phyloP scores from a whole-genome alignment of 2,113 vertebrate species.

The Coptodon rendalli region DNA sequence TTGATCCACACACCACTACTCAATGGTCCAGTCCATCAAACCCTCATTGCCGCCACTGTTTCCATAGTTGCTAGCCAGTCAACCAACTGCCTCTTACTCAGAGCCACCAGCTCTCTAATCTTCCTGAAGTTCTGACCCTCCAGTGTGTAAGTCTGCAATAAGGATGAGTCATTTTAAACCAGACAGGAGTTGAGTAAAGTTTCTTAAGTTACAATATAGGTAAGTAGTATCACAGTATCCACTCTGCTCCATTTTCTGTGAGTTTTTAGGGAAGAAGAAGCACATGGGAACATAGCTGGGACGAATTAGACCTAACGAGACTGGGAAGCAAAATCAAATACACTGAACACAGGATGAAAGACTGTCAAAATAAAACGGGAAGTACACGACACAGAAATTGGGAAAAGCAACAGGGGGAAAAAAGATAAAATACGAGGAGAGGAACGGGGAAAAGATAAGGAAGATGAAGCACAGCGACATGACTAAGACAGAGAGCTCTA shows the following conservation, averaged over 20 bases:
- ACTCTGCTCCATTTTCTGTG: background rate
- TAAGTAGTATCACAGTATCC: background rate
- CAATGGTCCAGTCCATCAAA: background rate
- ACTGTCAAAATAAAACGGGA: background rate
- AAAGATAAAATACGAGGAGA: background rate
- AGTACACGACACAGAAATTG: background rate
- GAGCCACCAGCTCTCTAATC: background rate
- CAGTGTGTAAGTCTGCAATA: background rate
- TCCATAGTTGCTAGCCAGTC: background rate
- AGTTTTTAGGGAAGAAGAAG: background rate
- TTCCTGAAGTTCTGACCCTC: background rate
- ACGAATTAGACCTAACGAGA: background rate
- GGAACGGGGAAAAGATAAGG: background rate
- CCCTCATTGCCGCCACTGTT: accelerated
- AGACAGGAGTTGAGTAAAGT: background rate
- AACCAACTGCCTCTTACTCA: background rate
- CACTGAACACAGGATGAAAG: background rate
- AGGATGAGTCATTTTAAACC: background rate
- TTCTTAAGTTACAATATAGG: background rate
- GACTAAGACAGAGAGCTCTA: background rate
- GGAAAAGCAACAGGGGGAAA: background rate
- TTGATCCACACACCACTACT: background rate
- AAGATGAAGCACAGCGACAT: background rate
- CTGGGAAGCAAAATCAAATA: background rate
- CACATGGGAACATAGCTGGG: background rate